Conservation (phyloP, 1,140 invertebrate genomes). For the Zophobas atratus region DNA sequence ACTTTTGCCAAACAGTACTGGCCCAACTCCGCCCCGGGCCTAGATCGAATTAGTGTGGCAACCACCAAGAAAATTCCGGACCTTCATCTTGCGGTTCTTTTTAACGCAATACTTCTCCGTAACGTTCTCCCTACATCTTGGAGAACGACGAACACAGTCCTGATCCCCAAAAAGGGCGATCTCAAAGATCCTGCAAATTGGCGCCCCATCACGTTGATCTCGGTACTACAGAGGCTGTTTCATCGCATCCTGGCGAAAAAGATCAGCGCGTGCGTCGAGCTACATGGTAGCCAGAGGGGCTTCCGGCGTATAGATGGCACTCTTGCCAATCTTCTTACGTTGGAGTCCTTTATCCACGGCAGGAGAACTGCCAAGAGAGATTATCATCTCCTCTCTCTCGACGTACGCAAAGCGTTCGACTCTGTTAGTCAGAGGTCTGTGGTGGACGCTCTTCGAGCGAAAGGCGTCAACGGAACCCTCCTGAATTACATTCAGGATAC, state of each 20-base stretch:
- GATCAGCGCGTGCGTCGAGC: conserved; percentile 57
- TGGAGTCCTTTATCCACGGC: conserved; percentile 62
- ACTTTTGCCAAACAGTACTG: not conserved
- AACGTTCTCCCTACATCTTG: conserved; percentile 14
- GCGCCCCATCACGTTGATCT: conserved; percentile 50
- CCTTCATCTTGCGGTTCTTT: conserved; percentile 20
- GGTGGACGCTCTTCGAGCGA: conserved; percentile 50
- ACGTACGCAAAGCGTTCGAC: conserved; percentile 65
- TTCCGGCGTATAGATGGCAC: conserved; percentile 63
- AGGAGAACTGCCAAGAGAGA: conserved; percentile 57
- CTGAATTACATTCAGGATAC: not conserved
- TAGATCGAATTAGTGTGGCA: conserved; percentile 45
- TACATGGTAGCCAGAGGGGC: conserved; percentile 62
- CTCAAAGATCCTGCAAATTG: conserved; percentile 30
- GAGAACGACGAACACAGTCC: conserved; percentile 27
- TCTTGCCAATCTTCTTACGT: conserved; percentile 62
- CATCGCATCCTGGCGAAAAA: conserved; percentile 61
- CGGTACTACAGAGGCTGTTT: conserved; percentile 32
- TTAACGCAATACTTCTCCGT: conserved; percentile 36
- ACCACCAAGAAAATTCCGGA: conserved; percentile 19
- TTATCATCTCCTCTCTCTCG: conserved; percentile 62
- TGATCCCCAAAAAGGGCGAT: conserved; percentile 38
- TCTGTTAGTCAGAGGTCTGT: conserved; percentile 62
- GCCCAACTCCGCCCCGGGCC: conserved; percentile 44
- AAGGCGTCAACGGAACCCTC: conserved; percentile 52